Evolutionary conservation across 2,797 vertebrate species (phyloP).

Genomic region (Todus mexicanus): DNA sequence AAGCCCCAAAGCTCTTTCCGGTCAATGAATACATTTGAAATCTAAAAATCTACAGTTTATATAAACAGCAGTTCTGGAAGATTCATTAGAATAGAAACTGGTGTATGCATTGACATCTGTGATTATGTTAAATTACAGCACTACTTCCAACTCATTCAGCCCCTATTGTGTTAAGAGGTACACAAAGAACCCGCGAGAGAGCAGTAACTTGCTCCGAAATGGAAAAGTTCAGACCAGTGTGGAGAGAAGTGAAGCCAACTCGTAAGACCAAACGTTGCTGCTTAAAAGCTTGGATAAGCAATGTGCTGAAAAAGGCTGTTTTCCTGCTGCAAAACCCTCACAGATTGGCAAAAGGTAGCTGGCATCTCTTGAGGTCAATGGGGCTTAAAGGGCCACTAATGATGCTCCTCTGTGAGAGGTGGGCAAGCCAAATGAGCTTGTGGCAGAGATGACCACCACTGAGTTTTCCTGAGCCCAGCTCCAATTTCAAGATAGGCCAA

Average conservation of each 20-base stretch:
- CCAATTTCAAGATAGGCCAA: background rate
- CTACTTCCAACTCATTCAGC: background rate
- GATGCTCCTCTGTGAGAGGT: background rate
- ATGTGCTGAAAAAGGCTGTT: background rate
- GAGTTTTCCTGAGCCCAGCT: background rate
- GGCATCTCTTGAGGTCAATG: background rate
- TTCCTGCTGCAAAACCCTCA: background rate
- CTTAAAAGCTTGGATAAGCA: background rate
- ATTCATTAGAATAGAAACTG: background rate
- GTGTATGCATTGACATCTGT: background rate
- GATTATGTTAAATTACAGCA: constrained; percentile 19
- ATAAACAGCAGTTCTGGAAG: background rate
- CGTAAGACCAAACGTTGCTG: background rate
- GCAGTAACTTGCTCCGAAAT: background rate
- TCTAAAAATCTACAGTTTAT: background rate
- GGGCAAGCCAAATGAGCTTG: background rate
- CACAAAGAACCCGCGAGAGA: background rate
- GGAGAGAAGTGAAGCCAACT: background rate
- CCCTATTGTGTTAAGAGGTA: background rate
- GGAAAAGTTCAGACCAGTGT: background rate
- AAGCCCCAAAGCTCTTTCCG: background rate
- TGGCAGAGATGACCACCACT: background rate
- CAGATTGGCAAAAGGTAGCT: background rate
- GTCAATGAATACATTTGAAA: background rate
- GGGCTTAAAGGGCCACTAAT: background rate